Evolutionary conservation across 2,888 invertebrate genomes (phyloP), one percentile per base, ranked within the genome.

Genomic region (Philonicus albiceps): DNA sequence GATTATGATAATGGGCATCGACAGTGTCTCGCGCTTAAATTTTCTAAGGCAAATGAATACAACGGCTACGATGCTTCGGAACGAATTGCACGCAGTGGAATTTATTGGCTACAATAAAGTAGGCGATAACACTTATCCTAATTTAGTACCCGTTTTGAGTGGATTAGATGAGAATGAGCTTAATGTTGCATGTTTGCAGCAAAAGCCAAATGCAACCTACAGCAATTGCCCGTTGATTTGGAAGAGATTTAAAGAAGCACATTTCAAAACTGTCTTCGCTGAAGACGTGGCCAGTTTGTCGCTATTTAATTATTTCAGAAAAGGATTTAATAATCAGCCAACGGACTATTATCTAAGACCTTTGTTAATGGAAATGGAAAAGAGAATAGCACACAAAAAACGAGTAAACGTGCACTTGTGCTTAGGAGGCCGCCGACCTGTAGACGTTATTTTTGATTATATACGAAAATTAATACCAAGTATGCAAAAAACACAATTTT

Each of bases 111-210:
- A 97, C 91, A 98, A 97, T 91, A 98, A 98, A 93, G 96, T 98
- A 8, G 98, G 95, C 3, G 98, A 98, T 91, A 98, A 98, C 91
- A 98, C 98, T 0, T 98, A 96, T 91, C 97, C 98, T 0, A 98
- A 98, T 91, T 91, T 98, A 87, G 94, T 96, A 7, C 96, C 98
- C 0, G 94, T 97, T 88, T 92, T 98, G 13, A 94, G 95, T 2
- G 98, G 98, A 0, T 91, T 95, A 73, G 94, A 93, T 72, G 94
- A 94, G 37, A 93, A 93, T 0, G 96, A 97, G 89, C 91, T 97
- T 75, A 93, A 93, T 81, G 92, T 93, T 86, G 93, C 92, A 0
- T 97, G 97, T 90, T 95, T 95, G 94, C 93, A 93, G 0, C 93
- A 93, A 16, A 85, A 89, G 34, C 90, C 92, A 0, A 92, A 92